Conservation (phyloP, 2,888 invertebrate species). For the Odontothrips loti region DNA sequence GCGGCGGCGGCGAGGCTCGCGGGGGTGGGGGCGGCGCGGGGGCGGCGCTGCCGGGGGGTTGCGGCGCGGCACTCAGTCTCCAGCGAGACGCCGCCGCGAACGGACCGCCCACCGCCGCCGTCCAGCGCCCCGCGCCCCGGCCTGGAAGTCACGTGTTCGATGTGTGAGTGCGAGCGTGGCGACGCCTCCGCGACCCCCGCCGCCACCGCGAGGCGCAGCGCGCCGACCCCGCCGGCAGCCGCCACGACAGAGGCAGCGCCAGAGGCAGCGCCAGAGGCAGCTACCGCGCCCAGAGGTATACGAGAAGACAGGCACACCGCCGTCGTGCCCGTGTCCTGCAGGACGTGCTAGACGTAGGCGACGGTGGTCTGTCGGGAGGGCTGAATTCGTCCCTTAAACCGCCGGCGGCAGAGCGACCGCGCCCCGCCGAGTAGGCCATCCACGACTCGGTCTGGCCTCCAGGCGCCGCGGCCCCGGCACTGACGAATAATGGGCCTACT, state of each 20-base stretch:
- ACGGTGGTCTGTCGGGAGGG: no score
- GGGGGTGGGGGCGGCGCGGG: neutral
- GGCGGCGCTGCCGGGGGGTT: neutral
- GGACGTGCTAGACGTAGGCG: neutral
- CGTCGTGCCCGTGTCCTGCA: neutral
- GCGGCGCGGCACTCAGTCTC: neutral
- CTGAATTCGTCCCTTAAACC: no score
- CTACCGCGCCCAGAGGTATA: no score
- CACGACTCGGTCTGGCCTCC: no score
- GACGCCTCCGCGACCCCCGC: neutral
- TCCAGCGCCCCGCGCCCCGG: neutral
- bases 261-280: no score
- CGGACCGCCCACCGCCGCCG: neutral
- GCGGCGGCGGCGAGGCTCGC: neutral
- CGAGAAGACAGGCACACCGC: neutral
- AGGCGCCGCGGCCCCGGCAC: no score
- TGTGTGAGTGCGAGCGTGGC: slow-evolving; percentile 6
- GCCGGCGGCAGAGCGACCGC: no score
- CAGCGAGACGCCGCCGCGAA: slow-evolving; percentile 11
- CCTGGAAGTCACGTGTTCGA: neutral
- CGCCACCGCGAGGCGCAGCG: neutral
- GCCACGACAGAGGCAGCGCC: neutral
- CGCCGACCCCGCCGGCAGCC: neutral
- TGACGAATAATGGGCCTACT: no score
- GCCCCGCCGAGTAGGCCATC: no score